Percentiles rank a stretch among this genome's conserved stretches.
Evolutionary conservation across 2,113 vertebrate genomes (phyloP).

Genomic region (Hiodon alosoides): DNA sequence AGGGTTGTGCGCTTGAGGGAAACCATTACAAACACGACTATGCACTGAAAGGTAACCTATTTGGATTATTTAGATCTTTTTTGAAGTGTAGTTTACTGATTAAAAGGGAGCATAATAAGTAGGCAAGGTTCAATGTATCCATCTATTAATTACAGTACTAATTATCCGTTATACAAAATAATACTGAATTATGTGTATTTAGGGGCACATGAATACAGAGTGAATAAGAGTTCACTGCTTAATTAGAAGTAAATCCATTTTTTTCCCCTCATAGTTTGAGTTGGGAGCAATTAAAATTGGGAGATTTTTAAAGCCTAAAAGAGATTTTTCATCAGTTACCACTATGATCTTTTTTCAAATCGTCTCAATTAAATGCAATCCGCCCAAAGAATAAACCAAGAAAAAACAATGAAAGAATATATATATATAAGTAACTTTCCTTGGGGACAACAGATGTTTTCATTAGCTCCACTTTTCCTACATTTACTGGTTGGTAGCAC

Average conservation of each 20-base stretch:
- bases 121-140: slow-evolving; percentile 33
- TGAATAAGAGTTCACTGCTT: slow-evolving; percentile 40
- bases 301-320: not conserved
- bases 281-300: not conserved
- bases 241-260: slow-evolving; percentile 22
- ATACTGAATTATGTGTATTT: slow-evolving; percentile 22
- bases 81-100: slow-evolving; percentile 20
- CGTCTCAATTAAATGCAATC: not conserved
- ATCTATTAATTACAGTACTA: slow-evolving; percentile 31
- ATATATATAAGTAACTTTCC: too few relatives aligned
- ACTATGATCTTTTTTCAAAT: not conserved
- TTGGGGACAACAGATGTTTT: not conserved
- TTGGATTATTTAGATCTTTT: not conserved
- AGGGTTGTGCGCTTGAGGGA: not conserved
- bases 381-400: too few relatives aligned
- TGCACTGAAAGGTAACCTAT: not conserved
- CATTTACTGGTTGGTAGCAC: slow-evolving; percentile 30
- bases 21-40: not conserved
- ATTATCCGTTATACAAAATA: slow-evolving; percentile 32
- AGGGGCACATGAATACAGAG: slow-evolving; percentile 20
- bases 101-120: slow-evolving; percentile 25
- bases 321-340: not conserved
- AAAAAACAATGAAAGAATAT: too few relatives aligned
- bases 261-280: slow-evolving; percentile 1
- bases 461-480: slow-evolving; percentile 11